Evolutionary conservation across 2,797 vertebrate genomes (phyloP).

Genomic region (Dallia pectoralis): DNA sequence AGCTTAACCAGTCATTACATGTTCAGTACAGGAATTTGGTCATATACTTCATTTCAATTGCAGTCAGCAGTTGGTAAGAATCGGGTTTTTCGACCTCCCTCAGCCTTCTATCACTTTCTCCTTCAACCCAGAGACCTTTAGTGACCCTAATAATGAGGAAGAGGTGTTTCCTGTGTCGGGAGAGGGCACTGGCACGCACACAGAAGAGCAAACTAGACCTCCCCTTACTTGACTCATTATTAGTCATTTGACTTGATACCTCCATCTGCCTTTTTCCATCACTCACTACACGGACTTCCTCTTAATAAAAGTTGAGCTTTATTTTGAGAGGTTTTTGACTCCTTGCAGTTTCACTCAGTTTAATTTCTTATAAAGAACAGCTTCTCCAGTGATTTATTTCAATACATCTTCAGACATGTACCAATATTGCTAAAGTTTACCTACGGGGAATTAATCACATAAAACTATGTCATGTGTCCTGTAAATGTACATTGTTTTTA

Average conservation of each 20-base stretch:
- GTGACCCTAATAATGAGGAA: slow-evolving; percentile 51
- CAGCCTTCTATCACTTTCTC: neutral
- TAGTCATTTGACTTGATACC: neutral
- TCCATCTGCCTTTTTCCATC: slow-evolving; percentile 12
- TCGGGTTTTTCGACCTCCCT: neutral
- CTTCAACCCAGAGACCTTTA: slow-evolving; percentile 1
- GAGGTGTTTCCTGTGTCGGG: slow-evolving; percentile 28
- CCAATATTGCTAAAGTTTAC: neutral
- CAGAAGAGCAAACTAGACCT: neutral
- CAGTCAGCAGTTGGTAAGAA: neutral
- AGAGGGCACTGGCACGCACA: neutral
- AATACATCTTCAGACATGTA: neutral
- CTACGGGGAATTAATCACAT: neutral
- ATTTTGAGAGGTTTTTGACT: slow-evolving; percentile 6
- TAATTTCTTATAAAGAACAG: neutral
- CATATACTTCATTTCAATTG: neutral
- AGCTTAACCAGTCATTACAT: neutral
- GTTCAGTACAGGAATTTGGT: neutral
- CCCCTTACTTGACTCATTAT: neutral
- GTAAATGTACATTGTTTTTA: slow-evolving; percentile 34
- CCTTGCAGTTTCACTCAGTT: slow-evolving; percentile 20
- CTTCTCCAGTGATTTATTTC: neutral
- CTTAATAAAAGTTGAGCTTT: slow-evolving; percentile 20
- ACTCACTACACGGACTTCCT: slow-evolving; percentile 43
- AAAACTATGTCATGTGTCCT: neutral